Percentiles rank a stretch among this genome's conserved stretches.
phyloP scores from a whole-genome alignment of 2,888 invertebrate genomes.

The Globia sparganii region DNA sequence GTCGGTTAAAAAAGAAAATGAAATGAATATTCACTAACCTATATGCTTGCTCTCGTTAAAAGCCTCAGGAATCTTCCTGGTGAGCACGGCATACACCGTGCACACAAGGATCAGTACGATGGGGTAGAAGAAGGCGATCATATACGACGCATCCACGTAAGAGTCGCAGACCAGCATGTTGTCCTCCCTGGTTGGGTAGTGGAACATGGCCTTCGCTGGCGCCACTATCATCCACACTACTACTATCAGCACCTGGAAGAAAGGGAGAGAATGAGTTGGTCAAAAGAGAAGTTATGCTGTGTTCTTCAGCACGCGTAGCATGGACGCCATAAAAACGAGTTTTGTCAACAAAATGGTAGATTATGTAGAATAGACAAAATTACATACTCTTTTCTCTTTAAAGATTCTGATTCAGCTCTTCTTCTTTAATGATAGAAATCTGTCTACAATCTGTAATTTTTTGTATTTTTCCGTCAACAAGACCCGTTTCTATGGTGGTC shows the following conservation, averaged over 20 bases:
- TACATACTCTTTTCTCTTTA: too few relatives aligned
- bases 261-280: background rate
- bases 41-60: slow-evolving; percentile 99
- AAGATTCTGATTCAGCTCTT: too few relatives aligned
- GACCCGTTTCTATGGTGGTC: too few relatives aligned
- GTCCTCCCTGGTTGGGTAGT: slow-evolving; percentile 97
- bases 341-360: too few relatives aligned
- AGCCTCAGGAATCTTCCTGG: slow-evolving; percentile 99
- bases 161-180: slow-evolving; percentile 98
- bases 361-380: too few relatives aligned
- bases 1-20: background rate
- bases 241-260: slow-evolving; percentile 94
- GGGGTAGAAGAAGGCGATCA: slow-evolving; percentile 98
- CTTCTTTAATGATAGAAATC: too few relatives aligned
- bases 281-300: background rate
- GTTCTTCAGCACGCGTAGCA: background rate
- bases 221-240: slow-evolving; percentile 97
- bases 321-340: background rate
- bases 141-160: slow-evolving; percentile 97
- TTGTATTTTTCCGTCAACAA: too few relatives aligned
- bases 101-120: slow-evolving; percentile 97
- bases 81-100: slow-evolving; percentile 98
- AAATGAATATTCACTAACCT: slow-evolving; percentile 75
- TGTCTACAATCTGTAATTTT: too few relatives aligned
- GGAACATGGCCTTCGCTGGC: slow-evolving; percentile 96